A percentile compares a stretch with the other conserved stretches of the same genome.
Evolutionary conservation across 2,113 vertebrate species (phyloP).

Genomic region (Ictalurus punctatus): DNA sequence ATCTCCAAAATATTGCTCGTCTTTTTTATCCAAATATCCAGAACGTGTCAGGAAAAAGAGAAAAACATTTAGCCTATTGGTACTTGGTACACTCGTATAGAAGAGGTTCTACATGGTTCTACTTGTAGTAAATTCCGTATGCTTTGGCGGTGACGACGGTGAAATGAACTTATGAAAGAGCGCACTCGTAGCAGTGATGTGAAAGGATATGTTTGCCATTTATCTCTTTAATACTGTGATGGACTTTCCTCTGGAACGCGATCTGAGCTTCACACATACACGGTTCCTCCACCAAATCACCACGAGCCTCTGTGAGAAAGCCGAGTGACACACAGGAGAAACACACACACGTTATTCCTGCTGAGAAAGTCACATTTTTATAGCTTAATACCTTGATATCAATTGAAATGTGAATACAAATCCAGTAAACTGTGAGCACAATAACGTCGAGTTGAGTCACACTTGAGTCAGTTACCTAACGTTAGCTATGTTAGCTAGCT

Average conservation of each 20-base stretch:
- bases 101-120: background rate
- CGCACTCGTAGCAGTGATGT: background rate
- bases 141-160: background rate
- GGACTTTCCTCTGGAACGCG: conserved; percentile 83
- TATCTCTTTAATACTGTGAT: conserved; percentile 79
- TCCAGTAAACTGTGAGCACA: background rate
- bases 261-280: conserved; percentile 90
- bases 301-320: conserved; percentile 70
- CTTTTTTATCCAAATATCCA: background rate
- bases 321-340: background rate
- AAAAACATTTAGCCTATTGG: background rate
- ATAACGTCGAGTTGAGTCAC: background rate
- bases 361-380: background rate
- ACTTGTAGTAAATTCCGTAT: too few relatives aligned
- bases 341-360: background rate
- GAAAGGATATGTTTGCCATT: conserved; percentile 92
- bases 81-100: background rate
- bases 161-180: background rate
- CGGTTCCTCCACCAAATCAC: conserved; percentile 74
- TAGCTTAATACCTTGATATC: background rate
- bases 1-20: background rate
- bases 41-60: background rate
- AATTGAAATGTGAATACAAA: background rate
- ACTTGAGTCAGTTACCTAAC: background rate
- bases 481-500: background rate